Evolutionary conservation across 1,140 invertebrate genomes (phyloP).

Genomic region (Nautilus pompilius): DNA sequence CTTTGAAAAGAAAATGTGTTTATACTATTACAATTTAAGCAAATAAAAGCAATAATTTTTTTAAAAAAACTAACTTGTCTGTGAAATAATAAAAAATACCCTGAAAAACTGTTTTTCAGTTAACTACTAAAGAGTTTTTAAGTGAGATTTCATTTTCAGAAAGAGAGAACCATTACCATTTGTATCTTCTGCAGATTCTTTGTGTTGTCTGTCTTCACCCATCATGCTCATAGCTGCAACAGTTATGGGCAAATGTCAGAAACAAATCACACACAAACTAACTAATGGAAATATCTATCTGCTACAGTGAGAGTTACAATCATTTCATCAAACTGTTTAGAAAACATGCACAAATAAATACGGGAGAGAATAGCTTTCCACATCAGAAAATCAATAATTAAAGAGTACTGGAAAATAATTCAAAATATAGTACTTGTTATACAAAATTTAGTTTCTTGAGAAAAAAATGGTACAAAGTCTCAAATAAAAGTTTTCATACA

Average conservation of each 20-base stretch:
- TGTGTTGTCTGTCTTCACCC: conserved; percentile 17
- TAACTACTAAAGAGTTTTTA: background rate
- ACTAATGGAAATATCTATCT: background rate
- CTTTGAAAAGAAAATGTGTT: background rate
- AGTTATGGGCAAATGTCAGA: background rate
- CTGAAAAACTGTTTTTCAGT: background rate
- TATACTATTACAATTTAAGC: background rate
- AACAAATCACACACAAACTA: background rate
- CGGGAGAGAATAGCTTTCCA: background rate
- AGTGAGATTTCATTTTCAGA: background rate
- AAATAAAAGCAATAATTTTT: background rate
- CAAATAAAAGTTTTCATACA: no score
- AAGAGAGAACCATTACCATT: conserved; percentile 17
- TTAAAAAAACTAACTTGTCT: background rate
- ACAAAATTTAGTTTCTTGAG: no score
- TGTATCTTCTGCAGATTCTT: conserved; percentile 19
- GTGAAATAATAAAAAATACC: background rate
- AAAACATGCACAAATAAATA: background rate
- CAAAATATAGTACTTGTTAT: no score
- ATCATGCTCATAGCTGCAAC: conserved; percentile 27
- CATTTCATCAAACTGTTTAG: background rate
- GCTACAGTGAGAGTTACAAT: background rate
- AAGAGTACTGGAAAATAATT: background rate
- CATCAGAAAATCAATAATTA: background rate
- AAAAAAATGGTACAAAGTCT: no score